These are phyloP conservation scores for Camponotus floridanus DNA, from an alignment of 1,140 invertebrate species.

Conservation along the genomic window DNA sequence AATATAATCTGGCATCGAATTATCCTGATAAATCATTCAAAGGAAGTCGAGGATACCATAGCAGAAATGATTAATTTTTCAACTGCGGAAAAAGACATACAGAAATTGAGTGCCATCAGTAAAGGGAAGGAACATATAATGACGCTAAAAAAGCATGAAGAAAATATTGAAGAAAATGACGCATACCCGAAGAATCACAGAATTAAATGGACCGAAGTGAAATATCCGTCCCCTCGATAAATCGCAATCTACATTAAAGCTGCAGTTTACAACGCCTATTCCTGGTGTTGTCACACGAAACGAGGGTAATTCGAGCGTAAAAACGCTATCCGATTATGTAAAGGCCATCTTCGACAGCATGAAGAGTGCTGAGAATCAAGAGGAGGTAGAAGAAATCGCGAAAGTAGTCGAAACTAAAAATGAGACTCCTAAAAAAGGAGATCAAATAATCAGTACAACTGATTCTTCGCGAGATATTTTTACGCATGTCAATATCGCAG, in stretches of 20 bases:
- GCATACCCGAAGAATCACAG: slow-evolving; percentile 82
- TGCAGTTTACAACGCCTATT: slow-evolving; percentile 16
- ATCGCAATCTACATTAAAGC: slow-evolving; percentile 69
- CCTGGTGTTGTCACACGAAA: slow-evolving; percentile 55
- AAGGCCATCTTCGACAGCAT: slow-evolving; percentile 84
- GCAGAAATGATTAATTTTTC: not conserved
- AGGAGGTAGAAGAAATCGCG: slow-evolving; percentile 69
- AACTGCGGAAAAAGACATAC: not conserved
- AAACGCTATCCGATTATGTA: slow-evolving; percentile 82
- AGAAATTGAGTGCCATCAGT: not conserved
- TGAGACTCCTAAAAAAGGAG: slow-evolving; percentile 13
- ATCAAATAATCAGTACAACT: not conserved
- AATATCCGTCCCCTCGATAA: slow-evolving; percentile 76
- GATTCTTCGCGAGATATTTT: not conserved
- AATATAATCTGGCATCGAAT: slow-evolving; percentile 26
- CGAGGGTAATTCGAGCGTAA: slow-evolving; percentile 68
- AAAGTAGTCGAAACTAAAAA: slow-evolving; percentile 15
- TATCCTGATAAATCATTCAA: not conserved
- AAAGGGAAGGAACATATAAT: not conserved
- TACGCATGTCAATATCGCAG: not conserved
- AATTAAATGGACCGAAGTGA: slow-evolving; percentile 82
- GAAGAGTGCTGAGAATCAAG: slow-evolving; percentile 74
- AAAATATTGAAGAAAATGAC: slow-evolving; percentile 47
- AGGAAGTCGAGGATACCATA: slow-evolving; percentile 3
- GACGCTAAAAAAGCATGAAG: slow-evolving; percentile 22